Conservation (phyloP, 2,113 vertebrate genomes). For the Sebastes schlegelii region DNA sequence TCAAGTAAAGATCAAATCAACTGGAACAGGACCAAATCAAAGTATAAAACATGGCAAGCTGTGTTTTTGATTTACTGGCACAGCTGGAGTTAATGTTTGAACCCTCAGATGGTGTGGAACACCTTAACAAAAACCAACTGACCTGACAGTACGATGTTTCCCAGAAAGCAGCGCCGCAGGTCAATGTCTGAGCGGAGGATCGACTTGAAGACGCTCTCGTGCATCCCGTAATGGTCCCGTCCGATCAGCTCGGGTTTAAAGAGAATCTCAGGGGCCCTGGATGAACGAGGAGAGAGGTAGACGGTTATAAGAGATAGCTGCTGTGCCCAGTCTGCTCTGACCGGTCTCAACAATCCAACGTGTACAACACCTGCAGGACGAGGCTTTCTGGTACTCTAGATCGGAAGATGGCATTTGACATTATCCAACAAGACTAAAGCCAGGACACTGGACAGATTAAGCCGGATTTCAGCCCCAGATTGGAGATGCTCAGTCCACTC, state of each 20-base stretch:
- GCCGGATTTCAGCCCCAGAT: background rate
- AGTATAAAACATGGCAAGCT: background rate
- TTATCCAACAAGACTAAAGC: background rate
- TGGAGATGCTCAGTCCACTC: too few relatives aligned
- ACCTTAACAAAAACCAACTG: background rate
- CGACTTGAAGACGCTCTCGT: conserved; percentile 83
- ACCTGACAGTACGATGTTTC: conserved; percentile 84
- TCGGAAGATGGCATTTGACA: background rate
- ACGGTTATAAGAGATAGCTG: background rate
- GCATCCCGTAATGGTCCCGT: conserved; percentile 83
- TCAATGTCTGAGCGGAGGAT: conserved; percentile 82
- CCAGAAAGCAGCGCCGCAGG: conserved; percentile 78
- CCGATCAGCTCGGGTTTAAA: conserved; percentile 84
- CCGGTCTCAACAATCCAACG: background rate
- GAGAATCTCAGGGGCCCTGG: conserved; percentile 84
- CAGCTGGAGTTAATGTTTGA: background rate
- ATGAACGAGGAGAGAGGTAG: background rate
- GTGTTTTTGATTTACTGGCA: background rate
- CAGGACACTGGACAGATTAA: background rate
- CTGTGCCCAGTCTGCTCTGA: background rate
- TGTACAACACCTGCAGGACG: background rate
- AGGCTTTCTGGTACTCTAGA: background rate
- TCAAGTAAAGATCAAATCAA: background rate
- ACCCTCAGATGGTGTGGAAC: background rate
- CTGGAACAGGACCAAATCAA: background rate